Evolutionary conservation across 2,888 invertebrate genomes (phyloP).

Genomic region (Dorcus hopei): DNA sequence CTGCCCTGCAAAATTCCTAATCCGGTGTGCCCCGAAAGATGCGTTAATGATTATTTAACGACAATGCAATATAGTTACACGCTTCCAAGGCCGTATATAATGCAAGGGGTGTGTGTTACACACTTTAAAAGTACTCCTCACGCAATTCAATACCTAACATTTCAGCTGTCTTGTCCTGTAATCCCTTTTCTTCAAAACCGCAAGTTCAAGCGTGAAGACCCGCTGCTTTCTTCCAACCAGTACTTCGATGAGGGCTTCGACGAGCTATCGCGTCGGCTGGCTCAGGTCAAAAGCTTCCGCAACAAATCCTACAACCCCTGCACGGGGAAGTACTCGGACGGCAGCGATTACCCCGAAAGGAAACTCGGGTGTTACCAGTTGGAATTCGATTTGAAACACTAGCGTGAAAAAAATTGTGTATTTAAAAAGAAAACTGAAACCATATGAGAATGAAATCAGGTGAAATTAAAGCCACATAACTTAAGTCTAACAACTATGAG

Average conservation of each 20-base stretch:
- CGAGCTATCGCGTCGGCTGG: conserved; percentile 26
- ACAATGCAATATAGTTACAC: conserved; percentile 56
- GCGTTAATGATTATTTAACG: conserved; percentile 49
- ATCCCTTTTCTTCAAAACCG: conserved; percentile 35
- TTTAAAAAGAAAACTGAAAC: conserved; percentile 28
- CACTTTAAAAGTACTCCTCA: background rate
- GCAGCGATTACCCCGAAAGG: conserved; percentile 21
- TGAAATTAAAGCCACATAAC: conserved; percentile 25
- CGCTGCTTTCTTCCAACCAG: conserved; percentile 23
- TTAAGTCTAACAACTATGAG: conserved; percentile 10
- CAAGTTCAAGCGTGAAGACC: conserved; percentile 26
- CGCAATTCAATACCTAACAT: background rate
- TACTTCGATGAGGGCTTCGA: conserved; percentile 37
- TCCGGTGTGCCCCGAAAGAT: conserved; percentile 16
- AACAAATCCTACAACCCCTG: conserved; percentile 33
- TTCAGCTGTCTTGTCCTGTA: conserved; percentile 36
- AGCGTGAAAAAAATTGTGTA: conserved; percentile 35
- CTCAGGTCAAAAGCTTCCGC: conserved; percentile 26
- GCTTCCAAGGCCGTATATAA: conserved; percentile 50
- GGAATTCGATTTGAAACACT: background rate
- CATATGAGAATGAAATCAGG: conserved; percentile 25
- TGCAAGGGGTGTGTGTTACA: conserved; percentile 48
- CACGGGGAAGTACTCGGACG: conserved; percentile 33
- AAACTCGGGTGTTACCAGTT: conserved; percentile 19
- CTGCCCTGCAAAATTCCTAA: conserved; percentile 20